Evolutionary conservation across 2,113 vertebrate genomes (phyloP), one percentile per base, ranked within the genome.

Genomic region (Phylloscopus trochiloides): DNA sequence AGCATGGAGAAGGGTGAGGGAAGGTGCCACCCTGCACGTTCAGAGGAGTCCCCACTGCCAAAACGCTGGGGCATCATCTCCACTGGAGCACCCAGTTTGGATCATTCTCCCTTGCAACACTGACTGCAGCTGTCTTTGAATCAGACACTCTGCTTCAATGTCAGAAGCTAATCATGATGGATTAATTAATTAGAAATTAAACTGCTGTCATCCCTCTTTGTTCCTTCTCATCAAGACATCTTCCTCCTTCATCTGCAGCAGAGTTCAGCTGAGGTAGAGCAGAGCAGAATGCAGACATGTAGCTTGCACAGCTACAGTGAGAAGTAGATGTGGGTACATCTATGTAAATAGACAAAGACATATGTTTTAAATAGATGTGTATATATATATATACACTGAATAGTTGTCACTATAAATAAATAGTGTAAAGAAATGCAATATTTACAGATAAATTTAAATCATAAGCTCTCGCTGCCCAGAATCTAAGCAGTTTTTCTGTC

Each of bases 381-480:
- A 48, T 29, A 90, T 12, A 74, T 51, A 85, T 9, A 38, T 34
- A n/a, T 4, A 73, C 28, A 47, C 48, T 45, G 61, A 63, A 75
- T 57, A 54, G 21, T 17, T 85, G 40, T 51, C 73, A 40, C 87
- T 96, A 92, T 77, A 94, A 91, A 94, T 89, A 95, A 92, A 84
- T 43, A 74, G 62, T 58, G 66, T 48, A 47, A 88, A 62, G 40
- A 86, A 71, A 89, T 22, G 31, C 31, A 59, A 1, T 61, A n/a
- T 81, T 91, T 94, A 43, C 47, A 51, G 63, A 62, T 51, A 47
- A 40, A 66, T 73, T 91, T 63, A 81, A 81, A 77, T 86, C 70
- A 57, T 32, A 63, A 81, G 40, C 13, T 92, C 65, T 86, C 15
- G 3, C 73, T 72, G 6, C 61, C 50, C 45, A 67, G 74, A 94